Evolutionary conservation across 1,140 invertebrate genomes (phyloP).

Genomic region (Chionoecetes opilio): DNA sequence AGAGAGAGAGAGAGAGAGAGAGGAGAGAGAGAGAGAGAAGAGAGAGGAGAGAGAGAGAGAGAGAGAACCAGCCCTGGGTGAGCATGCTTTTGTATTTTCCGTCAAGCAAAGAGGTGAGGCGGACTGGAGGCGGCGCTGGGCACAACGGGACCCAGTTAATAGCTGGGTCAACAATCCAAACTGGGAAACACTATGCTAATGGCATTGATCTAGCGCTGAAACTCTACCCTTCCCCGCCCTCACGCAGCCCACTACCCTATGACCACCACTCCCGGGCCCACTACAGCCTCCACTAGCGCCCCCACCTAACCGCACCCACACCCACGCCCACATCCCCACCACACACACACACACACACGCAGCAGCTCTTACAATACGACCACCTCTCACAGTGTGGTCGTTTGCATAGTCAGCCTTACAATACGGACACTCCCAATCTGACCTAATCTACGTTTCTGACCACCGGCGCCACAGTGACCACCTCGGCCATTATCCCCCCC

Average conservation of each 20-base stretch:
- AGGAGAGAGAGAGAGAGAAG: conserved; percentile 42
- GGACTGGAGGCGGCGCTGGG: background rate
- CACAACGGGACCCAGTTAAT: conserved; percentile 54
- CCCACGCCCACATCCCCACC: background rate
- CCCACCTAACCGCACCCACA: background rate
- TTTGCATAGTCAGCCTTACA: background rate
- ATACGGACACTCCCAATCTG: conserved; percentile 32
- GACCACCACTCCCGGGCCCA: background rate
- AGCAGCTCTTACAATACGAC: background rate
- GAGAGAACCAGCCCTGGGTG: background rate
- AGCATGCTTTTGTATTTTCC: background rate
- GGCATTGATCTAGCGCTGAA: conserved; percentile 65
- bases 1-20: background rate
- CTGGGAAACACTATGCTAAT: conserved; percentile 69
- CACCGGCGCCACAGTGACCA: conserved; percentile 47
- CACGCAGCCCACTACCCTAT: conserved; percentile 17
- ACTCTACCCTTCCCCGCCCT: conserved; percentile 53
- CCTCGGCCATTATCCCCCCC: background rate
- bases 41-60: conserved; percentile 18
- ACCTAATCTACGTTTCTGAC: conserved; percentile 10
- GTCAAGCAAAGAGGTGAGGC: background rate
- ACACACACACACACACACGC: background rate
- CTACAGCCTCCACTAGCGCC: background rate
- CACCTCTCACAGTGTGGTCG: background rate
- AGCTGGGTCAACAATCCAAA: conserved; percentile 62